These are phyloP conservation scores for Thamnophis elegans DNA, from an alignment of 2,797 vertebrate genomes.

Conservation along the genomic window DNA sequence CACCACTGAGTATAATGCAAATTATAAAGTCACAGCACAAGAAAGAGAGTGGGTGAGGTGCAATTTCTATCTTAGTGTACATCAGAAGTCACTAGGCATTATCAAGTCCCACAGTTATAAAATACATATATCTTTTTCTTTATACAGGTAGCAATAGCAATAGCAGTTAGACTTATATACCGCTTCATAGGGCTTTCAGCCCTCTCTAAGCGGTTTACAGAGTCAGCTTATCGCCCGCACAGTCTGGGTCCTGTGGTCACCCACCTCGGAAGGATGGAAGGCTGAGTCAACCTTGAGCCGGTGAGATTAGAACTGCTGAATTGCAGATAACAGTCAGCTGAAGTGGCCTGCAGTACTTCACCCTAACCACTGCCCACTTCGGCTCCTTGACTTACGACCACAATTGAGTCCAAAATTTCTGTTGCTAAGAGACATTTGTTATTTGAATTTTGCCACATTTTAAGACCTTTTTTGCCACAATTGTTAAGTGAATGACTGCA, in stretches of 20 bases:
- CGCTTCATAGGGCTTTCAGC: too few relatives aligned
- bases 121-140: neutral
- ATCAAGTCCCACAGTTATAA: neutral
- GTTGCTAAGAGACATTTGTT: neutral
- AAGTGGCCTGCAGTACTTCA: too few relatives aligned
- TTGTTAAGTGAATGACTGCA: neutral
- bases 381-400: neutral
- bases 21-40: neutral
- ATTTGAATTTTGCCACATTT: neutral
- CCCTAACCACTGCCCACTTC: too few relatives aligned
- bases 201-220: too few relatives aligned
- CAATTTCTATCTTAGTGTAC: neutral
- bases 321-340: too few relatives aligned
- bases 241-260: too few relatives aligned
- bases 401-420: neutral
- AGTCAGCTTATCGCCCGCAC: too few relatives aligned
- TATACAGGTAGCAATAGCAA: too few relatives aligned
- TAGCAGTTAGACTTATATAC: too few relatives aligned
- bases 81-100: neutral
- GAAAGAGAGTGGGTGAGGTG: neutral
- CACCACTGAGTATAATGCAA: neutral
- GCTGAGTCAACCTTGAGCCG: too few relatives aligned
- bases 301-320: too few relatives aligned
- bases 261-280: too few relatives aligned
- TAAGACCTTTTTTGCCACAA: neutral